Conservation (phyloP, 1,140 invertebrate species). For the Halictus rubicundus region DNA sequence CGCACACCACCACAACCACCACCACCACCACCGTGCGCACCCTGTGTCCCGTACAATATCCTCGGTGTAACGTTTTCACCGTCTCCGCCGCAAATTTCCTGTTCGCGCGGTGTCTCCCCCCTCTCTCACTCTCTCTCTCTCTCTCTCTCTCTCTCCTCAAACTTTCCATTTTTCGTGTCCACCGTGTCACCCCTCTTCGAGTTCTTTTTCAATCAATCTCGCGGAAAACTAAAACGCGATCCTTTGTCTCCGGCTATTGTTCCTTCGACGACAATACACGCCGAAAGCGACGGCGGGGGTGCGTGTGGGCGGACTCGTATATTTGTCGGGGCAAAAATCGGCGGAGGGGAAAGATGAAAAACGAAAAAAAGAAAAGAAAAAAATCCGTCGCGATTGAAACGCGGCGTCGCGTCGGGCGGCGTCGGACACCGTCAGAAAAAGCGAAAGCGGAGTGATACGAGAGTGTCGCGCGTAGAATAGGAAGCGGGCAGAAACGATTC, state of each 20-base stretch:
- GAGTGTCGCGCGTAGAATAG: slow-evolving; percentile 7
- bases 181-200: too few species aligned
- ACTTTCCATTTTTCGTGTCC: not conserved
- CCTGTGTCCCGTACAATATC: slow-evolving; percentile 24
- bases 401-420: not conserved
- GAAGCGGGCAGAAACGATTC: slow-evolving; percentile 51
- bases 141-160: slow-evolving; percentile 13
- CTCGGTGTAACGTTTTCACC: slow-evolving; percentile 50
- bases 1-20: not conserved
- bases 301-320: too few species aligned
- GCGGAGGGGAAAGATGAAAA: not conserved
- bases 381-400: not conserved
- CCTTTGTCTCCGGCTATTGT: not conserved
- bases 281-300: too few species aligned
- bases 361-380: not conserved
- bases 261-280: not conserved
- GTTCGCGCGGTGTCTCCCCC: slow-evolving; percentile 6
- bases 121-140: slow-evolving; percentile 6
- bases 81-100: slow-evolving; percentile 48
- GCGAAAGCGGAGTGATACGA: slow-evolving; percentile 25
- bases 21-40: too few species aligned
- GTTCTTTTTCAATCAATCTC: too few species aligned
- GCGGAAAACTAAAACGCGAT: not conserved
- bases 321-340: too few species aligned
- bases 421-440: slow-evolving; percentile 4